These are phyloP conservation scores for Corythornis madagascariensis DNA, from an alignment of 2,113 vertebrate genomes.

Conservation along the genomic window DNA sequence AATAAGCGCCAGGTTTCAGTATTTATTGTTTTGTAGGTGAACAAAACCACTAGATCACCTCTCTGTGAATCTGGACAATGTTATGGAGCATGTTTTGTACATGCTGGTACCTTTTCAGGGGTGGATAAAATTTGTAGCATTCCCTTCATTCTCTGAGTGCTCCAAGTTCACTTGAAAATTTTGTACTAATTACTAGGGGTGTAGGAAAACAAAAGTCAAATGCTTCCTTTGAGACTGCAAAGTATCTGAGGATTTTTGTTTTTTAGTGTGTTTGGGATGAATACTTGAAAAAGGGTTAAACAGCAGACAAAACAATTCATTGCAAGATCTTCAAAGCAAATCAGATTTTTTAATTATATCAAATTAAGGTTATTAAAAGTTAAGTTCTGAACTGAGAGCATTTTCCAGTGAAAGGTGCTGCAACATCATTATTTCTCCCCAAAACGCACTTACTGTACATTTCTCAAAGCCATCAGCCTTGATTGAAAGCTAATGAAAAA, in stretches of 20 bases:
- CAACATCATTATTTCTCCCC: slow-evolving; percentile 94
- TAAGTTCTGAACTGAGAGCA: slow-evolving; percentile 81
- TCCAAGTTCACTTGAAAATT: neutral
- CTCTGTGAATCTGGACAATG: neutral
- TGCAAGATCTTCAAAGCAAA: slow-evolving; percentile 78
- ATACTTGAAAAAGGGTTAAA: slow-evolving; percentile 73
- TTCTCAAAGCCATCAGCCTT: slow-evolving; percentile 93
- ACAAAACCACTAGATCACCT: neutral
- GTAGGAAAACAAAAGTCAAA: neutral
- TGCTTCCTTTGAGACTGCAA: neutral
- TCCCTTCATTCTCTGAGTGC: neutral
- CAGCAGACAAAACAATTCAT: slow-evolving; percentile 67
- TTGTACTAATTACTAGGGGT: neutral
- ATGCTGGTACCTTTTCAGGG: neutral
- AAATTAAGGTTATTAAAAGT: slow-evolving; percentile 85
- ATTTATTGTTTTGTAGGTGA: neutral
- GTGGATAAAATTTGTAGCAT: neutral
- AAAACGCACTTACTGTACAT: slow-evolving; percentile 90
- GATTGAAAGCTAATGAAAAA: slow-evolving; percentile 99
- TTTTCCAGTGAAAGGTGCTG: slow-evolving; percentile 82
- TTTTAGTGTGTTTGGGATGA: neutral
- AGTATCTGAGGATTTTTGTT: neutral
- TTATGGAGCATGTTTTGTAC: neutral
- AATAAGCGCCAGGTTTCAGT: neutral
- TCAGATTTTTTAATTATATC: slow-evolving; percentile 81